A percentile compares a stretch with the other conserved stretches of the same genome.
These are phyloP conservation scores for Typhlichthys subterraneus DNA, from an alignment of 2,797 vertebrate genomes.

Conservation along the genomic window DNA sequence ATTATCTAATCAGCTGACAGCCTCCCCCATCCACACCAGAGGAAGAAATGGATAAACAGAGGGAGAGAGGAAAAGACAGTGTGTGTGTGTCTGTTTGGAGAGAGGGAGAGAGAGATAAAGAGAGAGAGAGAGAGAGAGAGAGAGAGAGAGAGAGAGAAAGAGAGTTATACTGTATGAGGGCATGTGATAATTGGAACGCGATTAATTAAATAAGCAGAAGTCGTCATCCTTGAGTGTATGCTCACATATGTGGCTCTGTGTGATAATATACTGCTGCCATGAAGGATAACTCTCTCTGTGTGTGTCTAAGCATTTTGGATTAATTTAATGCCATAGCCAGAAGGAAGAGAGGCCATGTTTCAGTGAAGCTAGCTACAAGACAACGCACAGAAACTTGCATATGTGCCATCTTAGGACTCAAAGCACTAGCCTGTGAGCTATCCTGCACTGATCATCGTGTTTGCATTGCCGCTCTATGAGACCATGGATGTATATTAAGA, in stretches of 20 bases:
- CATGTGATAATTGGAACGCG: conserved; percentile 71
- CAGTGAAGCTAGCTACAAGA: conserved; percentile 38
- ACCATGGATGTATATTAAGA: too few relatives aligned
- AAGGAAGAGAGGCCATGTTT: conserved; percentile 46
- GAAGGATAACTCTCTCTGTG: conserved; percentile 30
- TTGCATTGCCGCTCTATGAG: background rate
- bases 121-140: background rate
- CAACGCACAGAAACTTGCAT: conserved; percentile 14
- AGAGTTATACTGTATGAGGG: conserved; percentile 9
- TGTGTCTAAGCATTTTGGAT: conserved; percentile 46
- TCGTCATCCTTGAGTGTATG: conserved; percentile 60
- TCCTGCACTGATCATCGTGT: background rate
- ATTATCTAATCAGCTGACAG: conserved; percentile 82
- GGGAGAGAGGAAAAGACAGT: background rate
- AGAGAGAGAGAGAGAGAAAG: background rate
- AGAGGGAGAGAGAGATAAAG: background rate
- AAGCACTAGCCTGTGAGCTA: background rate
- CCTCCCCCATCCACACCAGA: conserved; percentile 60
- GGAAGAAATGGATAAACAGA: background rate
- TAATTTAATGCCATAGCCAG: conserved; percentile 46
- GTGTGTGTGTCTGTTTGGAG: background rate
- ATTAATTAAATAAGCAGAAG: conserved; percentile 73
- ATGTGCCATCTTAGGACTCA: conserved; percentile 13
- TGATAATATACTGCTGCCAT: conserved; percentile 44
- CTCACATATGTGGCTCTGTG: conserved; percentile 52